phyloP scores from a whole-genome alignment of 1,140 invertebrate genomes.

The Oryctes rhinoceros region DNA sequence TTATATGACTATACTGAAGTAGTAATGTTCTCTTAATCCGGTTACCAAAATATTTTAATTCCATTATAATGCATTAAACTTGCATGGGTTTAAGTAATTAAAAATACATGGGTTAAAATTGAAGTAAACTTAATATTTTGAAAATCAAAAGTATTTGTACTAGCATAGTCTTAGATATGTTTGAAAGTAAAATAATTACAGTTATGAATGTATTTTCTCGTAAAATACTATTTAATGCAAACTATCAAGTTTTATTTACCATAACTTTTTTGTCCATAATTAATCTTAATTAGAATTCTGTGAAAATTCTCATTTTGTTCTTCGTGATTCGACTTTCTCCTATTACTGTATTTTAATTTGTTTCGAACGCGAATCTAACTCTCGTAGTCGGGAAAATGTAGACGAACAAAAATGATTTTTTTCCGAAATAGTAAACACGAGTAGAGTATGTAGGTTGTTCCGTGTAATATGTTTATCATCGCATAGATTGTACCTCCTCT shows the following conservation, averaged over 20 bases:
- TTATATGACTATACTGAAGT: too few relatives aligned
- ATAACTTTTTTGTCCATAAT: background rate
- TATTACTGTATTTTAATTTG: constrained; percentile 21
- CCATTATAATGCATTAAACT: too few relatives aligned
- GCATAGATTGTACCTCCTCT: constrained; percentile 11
- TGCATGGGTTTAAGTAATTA: too few relatives aligned
- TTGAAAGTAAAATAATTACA: background rate
- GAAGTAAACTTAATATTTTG: too few relatives aligned
- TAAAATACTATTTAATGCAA: background rate
- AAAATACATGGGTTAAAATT: too few relatives aligned
- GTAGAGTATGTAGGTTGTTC: background rate
- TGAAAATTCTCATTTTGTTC: constrained; percentile 14
- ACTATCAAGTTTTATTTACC: background rate
- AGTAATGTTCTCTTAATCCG: too few relatives aligned
- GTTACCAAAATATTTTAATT: too few relatives aligned
- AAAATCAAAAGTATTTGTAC: too few relatives aligned
- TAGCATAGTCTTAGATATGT: background rate
- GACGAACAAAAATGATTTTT: background rate
- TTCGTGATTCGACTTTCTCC: constrained; percentile 23
- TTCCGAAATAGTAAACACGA: background rate
- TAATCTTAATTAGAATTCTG: constrained; percentile 15
- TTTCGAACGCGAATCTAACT: background rate
- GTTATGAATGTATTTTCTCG: background rate
- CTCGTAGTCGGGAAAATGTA: background rate
- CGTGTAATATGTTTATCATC: background rate